phyloP scores from a whole-genome alignment of 2,797 vertebrate genomes.

The Squalus acanthias region DNA sequence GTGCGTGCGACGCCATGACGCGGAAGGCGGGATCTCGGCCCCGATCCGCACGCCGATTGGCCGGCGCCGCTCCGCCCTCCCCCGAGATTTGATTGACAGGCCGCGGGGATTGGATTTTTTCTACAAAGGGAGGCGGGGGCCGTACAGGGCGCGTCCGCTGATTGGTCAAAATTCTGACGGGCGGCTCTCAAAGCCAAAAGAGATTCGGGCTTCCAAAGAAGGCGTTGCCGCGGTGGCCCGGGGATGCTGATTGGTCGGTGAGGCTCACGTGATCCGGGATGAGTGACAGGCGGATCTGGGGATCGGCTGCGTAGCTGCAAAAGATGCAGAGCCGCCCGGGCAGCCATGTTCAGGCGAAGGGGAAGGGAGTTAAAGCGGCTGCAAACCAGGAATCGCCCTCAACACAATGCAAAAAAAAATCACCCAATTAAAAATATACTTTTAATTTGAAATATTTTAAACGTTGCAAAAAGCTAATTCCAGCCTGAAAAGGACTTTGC shows the following conservation, averaged over 20 bases:
- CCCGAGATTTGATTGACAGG: neutral
- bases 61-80: neutral
- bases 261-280: neutral
- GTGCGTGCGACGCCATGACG: neutral
- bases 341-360: constrained; percentile 1
- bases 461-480: neutral
- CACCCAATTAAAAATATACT: neutral
- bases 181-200: rapidly evolving
- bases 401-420: neutral
- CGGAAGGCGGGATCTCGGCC: no score
- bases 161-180: neutral
- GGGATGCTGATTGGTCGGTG: neutral
- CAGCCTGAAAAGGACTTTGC: neutral
- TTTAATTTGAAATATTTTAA: neutral
- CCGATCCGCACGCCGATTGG: neutral
- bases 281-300: neutral
- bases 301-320: neutral
- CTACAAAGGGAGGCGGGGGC: neutral
- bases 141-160: no score
- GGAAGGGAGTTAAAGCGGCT: neutral
- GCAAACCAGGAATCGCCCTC: neutral
- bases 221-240: neutral
- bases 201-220: rapidly evolving
- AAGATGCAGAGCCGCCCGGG: neutral
- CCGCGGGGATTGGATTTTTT: no score